Base-by-base conservation (phyloP, 92 coral and sea anemone genomes). In the Phenganax subtilis region DNA sequence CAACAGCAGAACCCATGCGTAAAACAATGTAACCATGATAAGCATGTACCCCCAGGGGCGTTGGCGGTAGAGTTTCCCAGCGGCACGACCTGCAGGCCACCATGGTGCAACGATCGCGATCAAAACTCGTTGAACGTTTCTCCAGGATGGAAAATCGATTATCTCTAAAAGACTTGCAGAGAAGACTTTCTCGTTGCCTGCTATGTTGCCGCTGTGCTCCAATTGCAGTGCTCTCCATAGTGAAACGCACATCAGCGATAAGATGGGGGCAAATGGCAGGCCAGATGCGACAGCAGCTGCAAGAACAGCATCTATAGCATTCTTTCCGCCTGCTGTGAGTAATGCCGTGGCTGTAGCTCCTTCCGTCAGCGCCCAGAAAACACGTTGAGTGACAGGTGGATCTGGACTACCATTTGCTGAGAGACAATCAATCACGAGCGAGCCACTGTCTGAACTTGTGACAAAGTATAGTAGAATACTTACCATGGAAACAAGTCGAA, bases 401-500 rank as follows among this genome's bases (percentile, higher is more conserved):
- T 92, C 92, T 52, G 93, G 92, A 25, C 87, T 89, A 5, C 97
- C 97, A 75, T 92, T 92, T 78, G 97, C 91, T 37, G 97, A 88
- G 37, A 92, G 80, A 80, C 89, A 84, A 89, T 92, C 97, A 72
- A 92, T 92, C 75, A 92, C 86, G 54, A 90, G 86, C 60, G 97
- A 92, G 27, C 97, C 92, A 71, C 97, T 92, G 82, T 92, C 97
- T 28, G 97, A 92, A 66, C 97, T 92, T 37, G 97, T 92, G 74
- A 92, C 97, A 65, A 92, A 92, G 87, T 92, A 92, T 30, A 92
- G 85, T 51, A 87, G 55, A 68, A 92, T 85, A 53, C 91, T 86
- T 12, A 81, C 87, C 57, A 92, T 72, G 54, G 97, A 92, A 57
- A 85, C 71, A 8, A 87, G 63, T 16, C 89, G 85, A 69, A 92